Percentiles rank a stretch among this genome's conserved stretches.
These are phyloP conservation scores for Neoniphon sammara DNA, from an alignment of 2,797 vertebrate genomes.

Conservation along the genomic window DNA sequence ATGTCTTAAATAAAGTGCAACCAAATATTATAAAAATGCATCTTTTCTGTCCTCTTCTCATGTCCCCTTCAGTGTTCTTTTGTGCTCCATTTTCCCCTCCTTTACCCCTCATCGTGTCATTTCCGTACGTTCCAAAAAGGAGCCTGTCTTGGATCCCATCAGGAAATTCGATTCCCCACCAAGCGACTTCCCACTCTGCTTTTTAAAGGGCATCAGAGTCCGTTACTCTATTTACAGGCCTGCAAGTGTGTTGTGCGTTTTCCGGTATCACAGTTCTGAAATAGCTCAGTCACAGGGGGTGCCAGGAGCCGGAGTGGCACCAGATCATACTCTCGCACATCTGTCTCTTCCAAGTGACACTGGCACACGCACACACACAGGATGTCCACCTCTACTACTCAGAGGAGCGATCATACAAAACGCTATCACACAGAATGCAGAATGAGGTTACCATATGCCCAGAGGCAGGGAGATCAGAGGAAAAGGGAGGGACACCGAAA, in stretches of 20 bases:
- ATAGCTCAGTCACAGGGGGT: conserved; percentile 60
- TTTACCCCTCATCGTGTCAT: conserved; percentile 30
- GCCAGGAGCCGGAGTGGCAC: conserved; percentile 65
- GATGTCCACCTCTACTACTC: conserved; percentile 47
- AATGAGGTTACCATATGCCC: conserved; percentile 60
- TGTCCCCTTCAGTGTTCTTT: neutral
- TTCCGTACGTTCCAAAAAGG: conserved; percentile 44
- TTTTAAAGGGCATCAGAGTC: conserved; percentile 64
- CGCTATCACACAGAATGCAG: conserved; percentile 35
- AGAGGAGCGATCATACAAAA: conserved; percentile 26
- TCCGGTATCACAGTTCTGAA: conserved; percentile 63
- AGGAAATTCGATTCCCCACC: conserved; percentile 57
- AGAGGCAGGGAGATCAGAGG: conserved; percentile 39
- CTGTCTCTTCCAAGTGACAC: conserved; percentile 11
- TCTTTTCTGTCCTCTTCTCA: neutral
- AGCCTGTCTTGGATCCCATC: conserved; percentile 55
- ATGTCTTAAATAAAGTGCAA: too few relatives aligned
- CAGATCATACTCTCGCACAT: conserved; percentile 44
- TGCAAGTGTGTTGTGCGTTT: conserved; percentile 37
- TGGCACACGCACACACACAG: conserved; percentile 4
- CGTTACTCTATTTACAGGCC: conserved; percentile 63
- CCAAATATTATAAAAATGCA: neutral
- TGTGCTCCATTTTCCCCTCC: conserved; percentile 6
- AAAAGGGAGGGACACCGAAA: conserved; percentile 31
- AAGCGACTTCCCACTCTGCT: conserved; percentile 50